Evolutionary conservation across 2,113 vertebrate genomes (phyloP).

Genomic region (Microcebus murinus): DNA sequence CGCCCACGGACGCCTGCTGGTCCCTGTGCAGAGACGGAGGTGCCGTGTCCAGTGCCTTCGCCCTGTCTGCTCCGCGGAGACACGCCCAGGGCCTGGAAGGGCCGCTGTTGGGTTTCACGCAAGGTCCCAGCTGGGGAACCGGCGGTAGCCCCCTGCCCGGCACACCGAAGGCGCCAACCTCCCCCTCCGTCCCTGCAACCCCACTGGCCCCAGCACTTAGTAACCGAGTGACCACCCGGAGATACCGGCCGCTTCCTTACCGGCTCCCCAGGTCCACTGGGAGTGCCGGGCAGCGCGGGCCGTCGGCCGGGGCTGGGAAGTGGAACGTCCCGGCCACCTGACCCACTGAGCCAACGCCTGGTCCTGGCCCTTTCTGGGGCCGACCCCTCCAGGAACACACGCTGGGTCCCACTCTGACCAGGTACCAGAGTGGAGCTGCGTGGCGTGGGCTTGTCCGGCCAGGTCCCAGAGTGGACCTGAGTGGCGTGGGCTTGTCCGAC

Average conservation of each 20-base stretch:
- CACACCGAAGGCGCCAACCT: no score
- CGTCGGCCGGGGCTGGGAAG: not conserved
- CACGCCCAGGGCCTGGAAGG: not conserved
- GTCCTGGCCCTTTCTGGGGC: no score
- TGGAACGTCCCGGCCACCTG: accelerated
- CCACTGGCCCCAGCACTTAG: no score
- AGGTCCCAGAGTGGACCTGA: no score
- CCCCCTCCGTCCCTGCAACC: not conserved
- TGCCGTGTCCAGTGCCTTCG: not conserved
- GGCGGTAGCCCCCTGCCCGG: accelerated
- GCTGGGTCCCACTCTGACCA: no score
- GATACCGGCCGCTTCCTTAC: accelerated
- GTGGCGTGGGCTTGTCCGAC: no score
- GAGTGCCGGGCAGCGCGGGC: accelerated
- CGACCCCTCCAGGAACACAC: no score
- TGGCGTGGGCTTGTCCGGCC: no score
- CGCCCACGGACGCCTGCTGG: accelerated
- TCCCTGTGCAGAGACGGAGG: no score
- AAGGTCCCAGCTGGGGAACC: accelerated
- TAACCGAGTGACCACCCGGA: accelerated
- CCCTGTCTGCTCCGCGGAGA: accelerated
- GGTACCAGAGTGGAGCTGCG: no score
- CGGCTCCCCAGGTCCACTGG: accelerated
- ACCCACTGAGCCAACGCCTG: no score
- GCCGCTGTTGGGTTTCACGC: not conserved